These are phyloP conservation scores for Agrochola circellaris DNA, from an alignment of 2,888 invertebrate species.

Conservation along the genomic window DNA sequence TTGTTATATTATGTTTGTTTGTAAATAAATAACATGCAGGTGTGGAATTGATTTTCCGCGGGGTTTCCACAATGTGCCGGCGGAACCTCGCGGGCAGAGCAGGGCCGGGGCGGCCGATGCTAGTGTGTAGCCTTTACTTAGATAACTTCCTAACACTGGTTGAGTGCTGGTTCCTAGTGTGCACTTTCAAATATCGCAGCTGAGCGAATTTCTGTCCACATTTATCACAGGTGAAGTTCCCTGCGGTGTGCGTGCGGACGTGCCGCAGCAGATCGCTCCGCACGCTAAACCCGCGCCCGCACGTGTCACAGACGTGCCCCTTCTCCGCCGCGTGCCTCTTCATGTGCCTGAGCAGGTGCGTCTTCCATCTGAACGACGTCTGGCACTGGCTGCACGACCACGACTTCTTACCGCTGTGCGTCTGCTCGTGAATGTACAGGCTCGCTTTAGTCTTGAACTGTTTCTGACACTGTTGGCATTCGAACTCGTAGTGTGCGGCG, in stretches of 20 bases:
- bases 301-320: constrained; percentile 83
- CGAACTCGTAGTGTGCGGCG: constrained; percentile 80
- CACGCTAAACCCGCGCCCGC: constrained; percentile 86
- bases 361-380: constrained; percentile 85
- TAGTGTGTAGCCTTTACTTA: constrained; percentile 3
- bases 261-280: constrained; percentile 88
- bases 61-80: background rate
- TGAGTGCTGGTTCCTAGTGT: constrained; percentile 80
- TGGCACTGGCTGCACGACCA: constrained; percentile 77
- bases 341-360: constrained; percentile 84
- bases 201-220: constrained; percentile 89
- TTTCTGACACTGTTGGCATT: constrained; percentile 87
- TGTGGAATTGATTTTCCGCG: background rate
- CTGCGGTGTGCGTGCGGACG: constrained; percentile 84
- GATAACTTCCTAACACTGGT: background rate
- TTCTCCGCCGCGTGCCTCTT: constrained; percentile 82
- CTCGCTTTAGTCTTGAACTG: constrained; percentile 86
- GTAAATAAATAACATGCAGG: background rate
- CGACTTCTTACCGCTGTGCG: constrained; percentile 74
- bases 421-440: constrained; percentile 87
- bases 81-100: background rate
- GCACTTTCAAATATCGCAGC: constrained; percentile 88
- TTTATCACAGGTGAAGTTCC: constrained; percentile 81
- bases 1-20: background rate
- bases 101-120: background rate